Evolutionary conservation across 2,888 invertebrate genomes (phyloP), one percentile per base, ranked within the genome.

Genomic region (Serrognathus titanus): DNA sequence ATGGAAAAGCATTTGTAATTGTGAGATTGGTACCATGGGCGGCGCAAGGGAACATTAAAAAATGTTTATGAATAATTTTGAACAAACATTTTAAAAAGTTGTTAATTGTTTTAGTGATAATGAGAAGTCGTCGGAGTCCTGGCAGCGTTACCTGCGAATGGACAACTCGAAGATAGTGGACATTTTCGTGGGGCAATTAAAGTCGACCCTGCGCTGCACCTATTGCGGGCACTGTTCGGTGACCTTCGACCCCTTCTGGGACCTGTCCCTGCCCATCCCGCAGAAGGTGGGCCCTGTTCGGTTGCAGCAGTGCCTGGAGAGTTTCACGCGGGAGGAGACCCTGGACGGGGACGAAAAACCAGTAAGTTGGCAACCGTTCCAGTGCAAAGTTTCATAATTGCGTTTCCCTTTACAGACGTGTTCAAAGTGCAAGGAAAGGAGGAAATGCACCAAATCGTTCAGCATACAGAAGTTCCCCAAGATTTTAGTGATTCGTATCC

Each of bases 191-290:
- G 97, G 96, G 0, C 96, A 97, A 73, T 81, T 97, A 63, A 93
- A 94, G 78, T 94, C 94, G 54, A 92, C 94, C 31, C 81, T 97
- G 54, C 87, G 86, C 62, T 97, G 96, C 77, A 91, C 92, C 13
- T 86, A 87, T 63, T 97, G 97, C 78, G 88, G 89, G 55, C 92
- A 94, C 77, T 88, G 89, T 67, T 93, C 93, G 59, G 92, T 94
- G 64, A 97, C 96, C 31, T 93, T 94, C 75, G 97, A 97, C 79
- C 96, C 96, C 1, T 95, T 97, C 76, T 96, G 96, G 95, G 96
- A 96, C 77, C 81, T 97, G 53, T 92, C 92, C 63, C 78, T 97
- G 68, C 92, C 97, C 50, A 88, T 97, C 63, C 94, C 94, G 10
- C 83, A 86, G 4, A 84, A 88, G 61, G 84, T 85, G 10, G 89